Evolutionary conservation across 37 sponge, comb jelly and placozoan species (phyloP).

Genomic region (Tethya wilhelma): DNA sequence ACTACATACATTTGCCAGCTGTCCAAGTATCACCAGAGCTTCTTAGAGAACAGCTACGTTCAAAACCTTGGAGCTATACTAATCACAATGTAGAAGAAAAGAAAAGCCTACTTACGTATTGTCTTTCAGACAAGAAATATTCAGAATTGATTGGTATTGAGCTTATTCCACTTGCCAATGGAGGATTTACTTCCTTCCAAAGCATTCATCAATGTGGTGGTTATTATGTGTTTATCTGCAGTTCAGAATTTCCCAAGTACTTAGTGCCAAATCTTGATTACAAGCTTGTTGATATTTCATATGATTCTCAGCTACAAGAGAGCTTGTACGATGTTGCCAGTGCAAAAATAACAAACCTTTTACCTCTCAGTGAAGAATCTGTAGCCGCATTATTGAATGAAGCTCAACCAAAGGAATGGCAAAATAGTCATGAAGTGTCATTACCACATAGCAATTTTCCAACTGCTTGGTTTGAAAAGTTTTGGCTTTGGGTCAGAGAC

Average conservation of each 20-base stretch:
- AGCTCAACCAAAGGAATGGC: constrained; percentile 2
- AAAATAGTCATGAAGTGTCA: neutral
- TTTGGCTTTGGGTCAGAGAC: constrained; percentile 45
- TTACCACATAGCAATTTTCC: neutral
- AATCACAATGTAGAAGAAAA: constrained; percentile 10
- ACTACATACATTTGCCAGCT: neutral
- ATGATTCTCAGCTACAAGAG: constrained; percentile 3
- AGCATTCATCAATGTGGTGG: neutral
- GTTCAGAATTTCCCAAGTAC: constrained; percentile 14
- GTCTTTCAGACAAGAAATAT: constrained; percentile 33
- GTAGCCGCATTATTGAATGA: constrained; percentile 1
- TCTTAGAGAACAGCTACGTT: neutral
- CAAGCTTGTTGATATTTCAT: constrained; percentile 5
- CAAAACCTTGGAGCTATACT: constrained; percentile 11
- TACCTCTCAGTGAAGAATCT: neutral
- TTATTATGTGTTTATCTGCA: constrained; percentile 11
- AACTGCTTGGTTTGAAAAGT: constrained; percentile 19
- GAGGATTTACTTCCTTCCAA: constrained; percentile 26
- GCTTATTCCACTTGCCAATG: constrained; percentile 43
- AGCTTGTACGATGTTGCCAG: constrained; percentile 12
- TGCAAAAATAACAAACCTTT: constrained; percentile 14
- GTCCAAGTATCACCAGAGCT: constrained; percentile 20
- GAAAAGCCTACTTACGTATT: constrained; percentile 34
- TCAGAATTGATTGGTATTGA: constrained; percentile 24
- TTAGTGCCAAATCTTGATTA: constrained; percentile 29